Conservation (phyloP, 2,113 vertebrate genomes). For the Grantiella picta region DNA sequence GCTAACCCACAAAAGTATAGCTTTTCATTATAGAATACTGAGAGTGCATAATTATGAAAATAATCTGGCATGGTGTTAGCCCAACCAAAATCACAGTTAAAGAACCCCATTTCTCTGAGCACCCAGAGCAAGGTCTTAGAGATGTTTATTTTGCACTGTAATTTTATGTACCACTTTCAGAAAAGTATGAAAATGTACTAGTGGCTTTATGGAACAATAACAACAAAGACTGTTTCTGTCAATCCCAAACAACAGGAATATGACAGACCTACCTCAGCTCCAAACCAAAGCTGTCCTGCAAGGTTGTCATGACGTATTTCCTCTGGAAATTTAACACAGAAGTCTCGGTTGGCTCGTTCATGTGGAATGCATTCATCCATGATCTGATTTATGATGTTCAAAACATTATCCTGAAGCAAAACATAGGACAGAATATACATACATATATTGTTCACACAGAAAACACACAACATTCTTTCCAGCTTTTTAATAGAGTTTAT, state of each 20-base stretch:
- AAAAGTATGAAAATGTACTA: neutral
- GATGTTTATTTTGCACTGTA: neutral
- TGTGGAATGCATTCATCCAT: slow-evolving; percentile 97
- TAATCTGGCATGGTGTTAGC: neutral
- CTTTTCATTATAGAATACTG: neutral
- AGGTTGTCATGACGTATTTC: slow-evolving; percentile 98
- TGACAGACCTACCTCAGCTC: slow-evolving; percentile 84
- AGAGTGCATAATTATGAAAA: neutral
- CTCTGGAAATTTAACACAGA: slow-evolving; percentile 96
- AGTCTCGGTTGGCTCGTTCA: slow-evolving; percentile 92
- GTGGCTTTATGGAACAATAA: neutral
- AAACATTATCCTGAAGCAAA: slow-evolving; percentile 87
- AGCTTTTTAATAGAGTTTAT: neutral
- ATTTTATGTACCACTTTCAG: neutral
- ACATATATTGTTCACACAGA: neutral
- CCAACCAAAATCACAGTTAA: neutral
- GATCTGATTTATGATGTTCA: slow-evolving; percentile 95
- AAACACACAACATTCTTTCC: neutral
- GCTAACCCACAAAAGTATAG: neutral
- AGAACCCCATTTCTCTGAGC: neutral
- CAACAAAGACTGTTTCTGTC: neutral
- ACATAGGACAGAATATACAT: neutral
- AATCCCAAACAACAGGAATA: neutral
- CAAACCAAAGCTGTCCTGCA: slow-evolving; percentile 97
- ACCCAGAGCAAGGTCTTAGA: neutral